Percentiles rank a stretch among this genome's conserved stretches.
Evolutionary conservation across 2,797 vertebrate species (phyloP).

Genomic region (Uromys caudimaculatus): DNA sequence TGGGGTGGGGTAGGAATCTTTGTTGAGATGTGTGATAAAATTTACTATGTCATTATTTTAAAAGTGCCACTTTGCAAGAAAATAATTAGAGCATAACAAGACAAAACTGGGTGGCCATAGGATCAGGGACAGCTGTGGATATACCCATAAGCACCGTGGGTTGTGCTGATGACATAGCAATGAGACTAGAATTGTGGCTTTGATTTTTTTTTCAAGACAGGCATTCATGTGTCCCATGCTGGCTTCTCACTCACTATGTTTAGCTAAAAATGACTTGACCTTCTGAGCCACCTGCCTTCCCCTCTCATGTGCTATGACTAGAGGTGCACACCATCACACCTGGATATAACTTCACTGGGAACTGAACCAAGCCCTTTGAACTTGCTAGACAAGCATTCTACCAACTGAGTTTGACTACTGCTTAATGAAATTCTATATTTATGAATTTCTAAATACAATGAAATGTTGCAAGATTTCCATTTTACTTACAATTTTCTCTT

Average conservation of each 20-base stretch:
- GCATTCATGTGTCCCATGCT: background rate
- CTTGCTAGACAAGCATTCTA: too few relatives aligned
- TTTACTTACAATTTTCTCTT: background rate
- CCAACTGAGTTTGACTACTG: background rate
- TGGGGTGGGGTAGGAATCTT: background rate
- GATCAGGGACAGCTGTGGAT: background rate
- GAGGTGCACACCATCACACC: too few relatives aligned
- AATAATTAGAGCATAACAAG: background rate
- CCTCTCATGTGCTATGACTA: background rate
- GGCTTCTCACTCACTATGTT: background rate
- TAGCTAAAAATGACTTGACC: background rate
- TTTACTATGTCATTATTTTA: background rate
- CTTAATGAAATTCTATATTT: background rate
- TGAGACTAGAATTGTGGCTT: background rate
- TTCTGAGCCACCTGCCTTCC: background rate
- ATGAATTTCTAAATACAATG: background rate
- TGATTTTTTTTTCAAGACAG: background rate
- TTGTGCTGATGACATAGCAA: background rate
- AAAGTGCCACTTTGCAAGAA: background rate
- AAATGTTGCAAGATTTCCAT: background rate
- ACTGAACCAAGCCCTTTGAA: background rate
- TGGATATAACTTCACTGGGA: fast-evolving
- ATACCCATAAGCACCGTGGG: background rate
- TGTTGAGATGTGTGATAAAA: background rate
- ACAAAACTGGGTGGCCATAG: background rate